A percentile compares a stretch with the other conserved stretches of the same genome.
These are phyloP conservation scores for Salmo trutta DNA, from an alignment of 2,797 vertebrate species.

Conservation along the genomic window DNA sequence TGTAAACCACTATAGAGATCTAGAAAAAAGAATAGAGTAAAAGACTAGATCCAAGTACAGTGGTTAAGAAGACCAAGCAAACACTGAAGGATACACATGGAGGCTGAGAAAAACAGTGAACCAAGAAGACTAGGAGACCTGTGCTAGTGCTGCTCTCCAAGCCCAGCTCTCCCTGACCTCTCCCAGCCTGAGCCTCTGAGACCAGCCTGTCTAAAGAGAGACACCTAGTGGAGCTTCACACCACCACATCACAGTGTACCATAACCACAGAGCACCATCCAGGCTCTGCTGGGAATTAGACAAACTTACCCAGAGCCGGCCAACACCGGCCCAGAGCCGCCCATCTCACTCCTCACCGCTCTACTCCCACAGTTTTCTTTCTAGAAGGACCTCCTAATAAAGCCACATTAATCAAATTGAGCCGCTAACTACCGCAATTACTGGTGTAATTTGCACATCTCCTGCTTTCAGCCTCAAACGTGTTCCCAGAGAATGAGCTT, in stretches of 20 bases:
- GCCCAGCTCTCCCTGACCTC: conserved; percentile 49
- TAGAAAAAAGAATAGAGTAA: neutral
- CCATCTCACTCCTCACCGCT: neutral
- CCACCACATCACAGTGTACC: neutral
- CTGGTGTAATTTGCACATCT: conserved; percentile 50
- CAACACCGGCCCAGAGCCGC: neutral
- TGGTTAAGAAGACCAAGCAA: neutral
- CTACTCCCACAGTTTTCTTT: conserved; percentile 29
- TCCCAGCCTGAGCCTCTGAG: conserved; percentile 35
- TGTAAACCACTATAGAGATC: neutral
- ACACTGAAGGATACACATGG: neutral
- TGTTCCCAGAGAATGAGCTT: conserved; percentile 28
- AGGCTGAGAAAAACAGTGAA: neutral
- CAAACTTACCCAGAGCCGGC: neutral
- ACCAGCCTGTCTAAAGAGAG: conserved; percentile 63
- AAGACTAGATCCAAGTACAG: neutral
- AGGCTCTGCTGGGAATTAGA: neutral
- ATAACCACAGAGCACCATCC: neutral
- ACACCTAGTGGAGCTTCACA: conserved; percentile 67
- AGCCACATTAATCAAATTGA: conserved; percentile 62
- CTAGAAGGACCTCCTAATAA: conserved; percentile 45
- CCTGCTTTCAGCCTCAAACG: conserved; percentile 42
- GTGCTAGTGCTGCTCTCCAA: conserved; percentile 10
- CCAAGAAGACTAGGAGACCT: too few relatives aligned
- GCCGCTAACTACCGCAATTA: conserved; percentile 58